A percentile compares a stretch with the other conserved stretches of the same genome.
Conservation (phyloP, 2,113 vertebrate genomes). For the Grallaria varia region DNA sequence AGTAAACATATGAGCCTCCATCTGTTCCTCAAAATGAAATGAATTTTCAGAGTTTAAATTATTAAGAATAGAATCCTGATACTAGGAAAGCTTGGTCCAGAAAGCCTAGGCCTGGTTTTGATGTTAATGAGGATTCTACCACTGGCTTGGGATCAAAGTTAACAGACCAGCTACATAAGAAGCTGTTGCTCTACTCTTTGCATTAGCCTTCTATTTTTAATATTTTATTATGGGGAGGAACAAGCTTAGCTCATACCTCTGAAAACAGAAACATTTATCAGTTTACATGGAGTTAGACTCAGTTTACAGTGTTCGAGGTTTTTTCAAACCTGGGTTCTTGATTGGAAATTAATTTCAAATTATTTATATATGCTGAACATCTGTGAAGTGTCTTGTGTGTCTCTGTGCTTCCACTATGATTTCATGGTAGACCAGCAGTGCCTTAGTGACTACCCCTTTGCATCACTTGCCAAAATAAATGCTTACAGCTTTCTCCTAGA, state of each 20-base stretch:
- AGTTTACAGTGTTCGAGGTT: background rate
- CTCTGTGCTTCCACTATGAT: background rate
- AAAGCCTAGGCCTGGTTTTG: background rate
- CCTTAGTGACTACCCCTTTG: background rate
- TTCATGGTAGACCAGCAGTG: background rate
- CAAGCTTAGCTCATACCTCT: background rate
- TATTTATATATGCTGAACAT: background rate
- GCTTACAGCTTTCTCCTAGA: background rate
- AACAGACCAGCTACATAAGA: background rate
- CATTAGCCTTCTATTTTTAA: background rate
- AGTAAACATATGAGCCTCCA: background rate
- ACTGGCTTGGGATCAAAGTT: background rate
- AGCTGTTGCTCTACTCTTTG: background rate
- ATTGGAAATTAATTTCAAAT: background rate
- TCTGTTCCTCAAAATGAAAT: background rate
- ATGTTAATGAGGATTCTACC: background rate
- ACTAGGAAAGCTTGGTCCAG: background rate
- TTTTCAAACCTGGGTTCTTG: background rate
- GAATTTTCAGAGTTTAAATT: conserved; percentile 21
- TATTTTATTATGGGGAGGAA: background rate
- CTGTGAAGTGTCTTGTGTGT: background rate
- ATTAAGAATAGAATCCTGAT: background rate
- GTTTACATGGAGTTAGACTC: background rate
- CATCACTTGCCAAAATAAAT: background rate
- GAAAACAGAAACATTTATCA: background rate